Base-by-base conservation (phyloP, 2,888 invertebrate genomes). In the Hesperia comma region DNA sequence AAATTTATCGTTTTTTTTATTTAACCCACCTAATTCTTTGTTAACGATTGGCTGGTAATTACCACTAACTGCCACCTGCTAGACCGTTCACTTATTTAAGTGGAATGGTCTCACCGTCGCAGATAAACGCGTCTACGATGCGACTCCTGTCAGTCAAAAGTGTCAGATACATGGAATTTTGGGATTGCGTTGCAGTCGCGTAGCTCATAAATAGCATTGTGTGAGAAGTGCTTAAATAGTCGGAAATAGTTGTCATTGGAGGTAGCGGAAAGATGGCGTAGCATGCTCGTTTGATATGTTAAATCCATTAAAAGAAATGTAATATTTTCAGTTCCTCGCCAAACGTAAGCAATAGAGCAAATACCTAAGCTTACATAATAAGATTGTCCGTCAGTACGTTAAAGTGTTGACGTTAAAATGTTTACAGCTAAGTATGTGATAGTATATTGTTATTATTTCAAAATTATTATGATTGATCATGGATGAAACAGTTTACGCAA, bases 41-140 rank as follows among this genome's bases (percentile, higher is more conserved):
- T 53, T 32, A 63, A 64, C 58, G 58, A 64, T 64, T 53, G 37
- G 41, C 41, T 64, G 57, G 53, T 64, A 58, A 64, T 69, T 68
- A 61, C 49, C 49, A 60, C 55, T 63, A 54, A 56, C 61, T 64
- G 63, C 63, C 63, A 64, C 61, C 63, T 49, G 63, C 17, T 58
- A 46, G 54, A 66, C 56, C 58, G 46, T 68, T 68, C 51, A 66
- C 67, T 61, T 67, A 69, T 37, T 64, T 62, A 12, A 64, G 32
- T 15, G 19, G 43, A 14, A 17, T 61, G 40, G 67, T 62, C 51
- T 17, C 43, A 56, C 33, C 8, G 21, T 14, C n/a, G 58, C 2
- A 33, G 40, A 3, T 57, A 14, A 57, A 14, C 63, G 57, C n/a
- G n/a, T n/a, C n/a, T n/a, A n/a, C n/a, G n/a, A n/a, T n/a, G n/a